Evolutionary conservation across 2,797 vertebrate species (phyloP).

Genomic region (Eremophila alpestris): DNA sequence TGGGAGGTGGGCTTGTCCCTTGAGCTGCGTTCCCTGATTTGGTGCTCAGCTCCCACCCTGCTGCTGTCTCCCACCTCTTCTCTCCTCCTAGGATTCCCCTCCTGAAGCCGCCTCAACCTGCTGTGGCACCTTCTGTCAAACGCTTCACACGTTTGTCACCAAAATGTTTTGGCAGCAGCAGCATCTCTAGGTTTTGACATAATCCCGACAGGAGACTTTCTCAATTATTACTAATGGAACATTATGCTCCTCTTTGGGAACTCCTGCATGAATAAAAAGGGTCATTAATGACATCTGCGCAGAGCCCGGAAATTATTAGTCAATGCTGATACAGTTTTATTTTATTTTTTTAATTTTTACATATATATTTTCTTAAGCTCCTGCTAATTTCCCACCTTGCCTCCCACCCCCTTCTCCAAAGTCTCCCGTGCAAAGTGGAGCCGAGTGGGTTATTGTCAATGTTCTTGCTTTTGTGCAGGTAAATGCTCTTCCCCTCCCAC

Average conservation of each 20-base stretch:
- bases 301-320: constrained; percentile 77
- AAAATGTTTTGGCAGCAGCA: constrained; percentile 83
- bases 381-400: constrained; percentile 59
- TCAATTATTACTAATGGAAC: constrained; percentile 83
- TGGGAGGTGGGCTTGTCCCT: background rate
- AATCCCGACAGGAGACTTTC: constrained; percentile 77
- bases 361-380: constrained; percentile 61
- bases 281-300: constrained; percentile 79
- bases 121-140: constrained; percentile 76
- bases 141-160: constrained; percentile 72
- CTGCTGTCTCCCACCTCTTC: constrained; percentile 25
- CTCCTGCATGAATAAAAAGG: constrained; percentile 82
- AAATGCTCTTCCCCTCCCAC: constrained; percentile 56
- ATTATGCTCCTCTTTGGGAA: constrained; percentile 77
- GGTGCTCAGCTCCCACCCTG: background rate
- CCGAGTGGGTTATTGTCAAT: background rate
- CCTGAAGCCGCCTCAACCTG: constrained; percentile 59
- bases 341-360: constrained; percentile 61
- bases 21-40: background rate
- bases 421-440: constrained; percentile 34
- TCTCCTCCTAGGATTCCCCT: constrained; percentile 46
- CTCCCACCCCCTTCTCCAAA: constrained; percentile 55
- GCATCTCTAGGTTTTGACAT: constrained; percentile 81
- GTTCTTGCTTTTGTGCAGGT: constrained; percentile 42
- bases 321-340: constrained; percentile 67